phyloP scores from a whole-genome alignment of 2,113 vertebrate genomes.

The Myxocyprinus asiaticus region DNA sequence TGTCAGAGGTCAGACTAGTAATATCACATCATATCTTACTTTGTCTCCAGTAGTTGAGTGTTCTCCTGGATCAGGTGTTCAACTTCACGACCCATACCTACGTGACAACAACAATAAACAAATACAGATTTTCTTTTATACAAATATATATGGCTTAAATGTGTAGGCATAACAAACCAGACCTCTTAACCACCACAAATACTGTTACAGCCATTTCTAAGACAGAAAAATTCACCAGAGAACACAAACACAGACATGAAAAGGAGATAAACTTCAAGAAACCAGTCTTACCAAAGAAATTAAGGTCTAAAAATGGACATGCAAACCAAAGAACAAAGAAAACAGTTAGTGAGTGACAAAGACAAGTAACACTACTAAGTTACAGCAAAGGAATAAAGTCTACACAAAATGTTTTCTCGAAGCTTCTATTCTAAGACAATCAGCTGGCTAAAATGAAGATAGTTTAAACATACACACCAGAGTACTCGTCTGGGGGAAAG shows the following conservation, averaged over 20 bases:
- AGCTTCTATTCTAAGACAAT: neutral
- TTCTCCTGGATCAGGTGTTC: slow-evolving; percentile 99
- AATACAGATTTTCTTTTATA: neutral
- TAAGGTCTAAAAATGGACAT: slow-evolving; percentile 82
- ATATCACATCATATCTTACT: slow-evolving; percentile 76
- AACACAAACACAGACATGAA: neutral
- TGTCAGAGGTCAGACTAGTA: neutral
- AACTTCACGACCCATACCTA: slow-evolving; percentile 98
- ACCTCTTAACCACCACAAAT: neutral
- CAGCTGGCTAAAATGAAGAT: neutral
- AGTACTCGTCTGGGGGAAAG: slow-evolving; percentile 88
- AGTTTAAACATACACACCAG: slow-evolving; percentile 87
- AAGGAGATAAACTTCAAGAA: neutral
- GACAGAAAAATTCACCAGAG: neutral
- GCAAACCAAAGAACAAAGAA: slow-evolving; percentile 73
- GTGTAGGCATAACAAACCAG: too few relatives aligned
- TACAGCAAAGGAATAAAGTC: neutral
- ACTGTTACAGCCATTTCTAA: neutral
- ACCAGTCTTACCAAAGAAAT: slow-evolving; percentile 89
- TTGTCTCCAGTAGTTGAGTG: slow-evolving; percentile 93
- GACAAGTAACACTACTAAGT: neutral
- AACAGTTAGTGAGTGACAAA: neutral
- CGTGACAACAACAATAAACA: neutral
- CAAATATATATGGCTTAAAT: neutral
- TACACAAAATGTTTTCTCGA: neutral